Evolutionary conservation across 2,888 invertebrate genomes (phyloP), one percentile per base, ranked within the genome.

Genomic region (Nyleta sp.): DNA sequence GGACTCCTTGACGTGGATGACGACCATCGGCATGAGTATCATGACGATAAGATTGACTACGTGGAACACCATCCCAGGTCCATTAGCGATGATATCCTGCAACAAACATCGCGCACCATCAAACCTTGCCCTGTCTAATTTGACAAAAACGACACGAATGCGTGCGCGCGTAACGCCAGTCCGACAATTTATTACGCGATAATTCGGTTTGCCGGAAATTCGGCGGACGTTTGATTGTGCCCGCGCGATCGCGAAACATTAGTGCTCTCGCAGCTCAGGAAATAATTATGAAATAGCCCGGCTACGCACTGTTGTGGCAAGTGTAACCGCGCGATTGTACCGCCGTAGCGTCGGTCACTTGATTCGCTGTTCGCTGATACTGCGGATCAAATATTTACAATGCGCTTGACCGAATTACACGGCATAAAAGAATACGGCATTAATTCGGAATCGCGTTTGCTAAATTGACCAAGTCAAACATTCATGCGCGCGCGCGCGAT

Each of bases 11-110:
- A 95, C 92, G 89, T 96, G 95, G 82, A 97, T 94, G 18, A 95
- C 94, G 65, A 95, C 93, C 91, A 96, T 95, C 42, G 98, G 98
- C 87, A 97, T 92, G 74, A 94, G 91, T 35, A 97, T 93, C 85
- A 96, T 92, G 78, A 95, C 94, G 70, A 95, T 87, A 82, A 97
- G 93, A 90, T 97, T 96, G 40, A 94, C 91, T 60, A 95, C 92
- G 91, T 97, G 97, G 83, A 95, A 93, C 79, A 93, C 91, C 90
- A 95, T 92, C 59, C 97, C 97, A 75, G 95, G 89, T 55, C 91
- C 93, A 85, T 94, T 93, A 48, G 94, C 91, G 84, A 96, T 92
- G 67, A 96, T 93, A 91, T 94, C 94, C 96, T 96, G 91, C 35
- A 91, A 82, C 80, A 84, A 68, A 64, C 28, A 68, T 40, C 28